Percentiles rank a stretch among this genome's conserved stretches.
phyloP scores from a whole-genome alignment of 1,140 invertebrate species.

The Nasonia vitripennis region DNA sequence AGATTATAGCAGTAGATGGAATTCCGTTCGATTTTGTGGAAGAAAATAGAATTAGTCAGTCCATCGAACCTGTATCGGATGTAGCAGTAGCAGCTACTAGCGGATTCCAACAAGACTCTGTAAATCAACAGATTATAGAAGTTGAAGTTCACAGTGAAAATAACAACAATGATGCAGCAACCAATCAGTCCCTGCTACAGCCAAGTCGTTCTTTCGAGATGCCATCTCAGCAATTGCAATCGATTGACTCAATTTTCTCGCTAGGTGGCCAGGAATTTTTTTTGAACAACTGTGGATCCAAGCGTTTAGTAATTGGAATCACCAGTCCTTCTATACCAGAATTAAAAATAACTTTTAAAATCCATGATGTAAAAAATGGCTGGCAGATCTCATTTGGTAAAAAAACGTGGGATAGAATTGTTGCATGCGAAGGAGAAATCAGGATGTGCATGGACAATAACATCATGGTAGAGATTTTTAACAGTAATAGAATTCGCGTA shows the following conservation, averaged over 20 bases:
- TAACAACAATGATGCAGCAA: background rate
- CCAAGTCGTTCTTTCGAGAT: background rate
- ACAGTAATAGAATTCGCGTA: background rate
- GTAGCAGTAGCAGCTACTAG: background rate
- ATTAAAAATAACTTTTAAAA: background rate
- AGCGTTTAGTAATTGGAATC: background rate
- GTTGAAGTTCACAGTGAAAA: background rate
- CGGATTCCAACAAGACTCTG: too few species aligned
- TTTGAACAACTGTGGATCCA: background rate
- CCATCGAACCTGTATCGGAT: too few species aligned
- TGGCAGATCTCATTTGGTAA: background rate
- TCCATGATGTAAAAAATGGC: conserved; percentile 11
- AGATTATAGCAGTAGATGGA: too few species aligned
- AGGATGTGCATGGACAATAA: background rate
- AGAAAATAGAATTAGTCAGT: too few species aligned
- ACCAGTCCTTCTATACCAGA: background rate
- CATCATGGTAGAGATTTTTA: background rate
- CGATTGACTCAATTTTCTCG: background rate
- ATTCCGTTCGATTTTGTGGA: too few species aligned
- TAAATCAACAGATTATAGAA: too few species aligned
- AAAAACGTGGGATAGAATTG: conserved; percentile 1
- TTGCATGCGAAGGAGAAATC: background rate
- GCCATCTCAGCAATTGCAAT: background rate
- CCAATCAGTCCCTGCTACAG: too few species aligned
- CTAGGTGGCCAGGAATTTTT: conserved; percentile 1